Evolutionary conservation across 2,797 vertebrate species (phyloP), one percentile per base, ranked within the genome.

Genomic region (Rhincodon typus): DNA sequence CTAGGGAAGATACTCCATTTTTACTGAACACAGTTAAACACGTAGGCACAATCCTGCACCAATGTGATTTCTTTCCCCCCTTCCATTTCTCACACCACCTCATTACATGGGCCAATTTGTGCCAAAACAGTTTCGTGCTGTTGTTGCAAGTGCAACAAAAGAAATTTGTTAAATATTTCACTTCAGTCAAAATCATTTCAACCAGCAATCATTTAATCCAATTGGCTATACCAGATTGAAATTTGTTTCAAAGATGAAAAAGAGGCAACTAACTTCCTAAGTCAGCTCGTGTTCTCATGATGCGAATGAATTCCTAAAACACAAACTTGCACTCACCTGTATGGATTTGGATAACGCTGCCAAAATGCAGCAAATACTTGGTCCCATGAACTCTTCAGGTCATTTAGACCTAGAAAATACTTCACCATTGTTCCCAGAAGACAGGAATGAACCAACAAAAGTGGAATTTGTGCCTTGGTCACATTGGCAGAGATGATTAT

Each of bases 321-420:
- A 27, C 69, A 34, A 94, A 79, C 50, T 21, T n/a, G 1, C 13
- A 84, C 90, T 97, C 96, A 99, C 99, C 99, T 99, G 98, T 99
- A 99, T 62, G 99, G 99, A 97, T 99, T 99, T 96, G 99, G 99
- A 96, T 99, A 99, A 94, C 98, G 97, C 97, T 99, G 98, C 99
- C 99, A 99, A 97, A 98, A 99, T 95, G 99, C 99, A 96, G 98
- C 96, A 96, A 98, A 99, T 69, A 99, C 99, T 98, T 99, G 99
- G 99, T 99, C 99, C 99, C 99, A 99, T 96, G 98, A 98, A 97
- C 97, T 98, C 97, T 98, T 99, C 96, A 99, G 98, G 97, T 98
- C 97, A 96, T 98, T 98, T 96, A 98, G 97, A 96, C 98, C 98
- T 97, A 97, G 97, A 97, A 98, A 99, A 96, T 99, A 98, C 96